phyloP scores from a whole-genome alignment of 2,797 vertebrate genomes.

The Neosilurus mollespiculum region DNA sequence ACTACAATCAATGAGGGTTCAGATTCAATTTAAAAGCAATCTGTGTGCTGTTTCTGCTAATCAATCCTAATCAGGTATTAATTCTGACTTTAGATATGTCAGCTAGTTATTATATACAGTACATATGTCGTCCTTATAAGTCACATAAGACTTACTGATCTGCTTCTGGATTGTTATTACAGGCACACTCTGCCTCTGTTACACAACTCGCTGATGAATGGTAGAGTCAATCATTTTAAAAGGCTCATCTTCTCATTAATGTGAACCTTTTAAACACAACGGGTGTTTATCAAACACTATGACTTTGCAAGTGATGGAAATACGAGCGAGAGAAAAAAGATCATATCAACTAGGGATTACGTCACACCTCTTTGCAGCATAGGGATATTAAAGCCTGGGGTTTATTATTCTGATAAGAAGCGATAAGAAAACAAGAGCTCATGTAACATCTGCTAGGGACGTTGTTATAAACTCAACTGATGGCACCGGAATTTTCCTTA shows the following conservation, averaged over 20 bases:
- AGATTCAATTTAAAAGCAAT: conserved; percentile 79
- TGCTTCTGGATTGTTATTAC: conserved; percentile 35
- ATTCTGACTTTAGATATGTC: conserved; percentile 68
- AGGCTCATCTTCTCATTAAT: conserved; percentile 34
- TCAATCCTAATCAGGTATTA: conserved; percentile 77
- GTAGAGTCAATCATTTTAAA: conserved; percentile 73
- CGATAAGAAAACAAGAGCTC: conserved; percentile 52
- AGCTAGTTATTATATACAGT: conserved; percentile 59
- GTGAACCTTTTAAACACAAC: conserved; percentile 40
- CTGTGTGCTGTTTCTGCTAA: conserved; percentile 65
- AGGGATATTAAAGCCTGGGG: conserved; percentile 58
- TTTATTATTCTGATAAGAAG: conserved; percentile 55
- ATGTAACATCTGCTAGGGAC: conserved; percentile 65
- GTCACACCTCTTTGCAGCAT: conserved; percentile 41
- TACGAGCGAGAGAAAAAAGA: conserved; percentile 8
- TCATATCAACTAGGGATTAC: conserved; percentile 49
- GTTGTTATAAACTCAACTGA: conserved; percentile 62
- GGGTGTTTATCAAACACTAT: conserved; percentile 30
- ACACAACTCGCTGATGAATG: conserved; percentile 55
- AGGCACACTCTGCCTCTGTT: not conserved
- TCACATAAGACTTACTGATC: conserved; percentile 41
- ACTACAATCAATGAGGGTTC: conserved; percentile 69
- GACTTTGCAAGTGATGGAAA: conserved; percentile 29
- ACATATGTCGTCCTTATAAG: conserved; percentile 34
- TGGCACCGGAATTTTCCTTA: conserved; percentile 27